Percentiles rank a stretch among this genome's conserved stretches.
These are phyloP conservation scores for Haemorhous mexicanus DNA, from an alignment of 2,113 vertebrate species.

Conservation along the genomic window DNA sequence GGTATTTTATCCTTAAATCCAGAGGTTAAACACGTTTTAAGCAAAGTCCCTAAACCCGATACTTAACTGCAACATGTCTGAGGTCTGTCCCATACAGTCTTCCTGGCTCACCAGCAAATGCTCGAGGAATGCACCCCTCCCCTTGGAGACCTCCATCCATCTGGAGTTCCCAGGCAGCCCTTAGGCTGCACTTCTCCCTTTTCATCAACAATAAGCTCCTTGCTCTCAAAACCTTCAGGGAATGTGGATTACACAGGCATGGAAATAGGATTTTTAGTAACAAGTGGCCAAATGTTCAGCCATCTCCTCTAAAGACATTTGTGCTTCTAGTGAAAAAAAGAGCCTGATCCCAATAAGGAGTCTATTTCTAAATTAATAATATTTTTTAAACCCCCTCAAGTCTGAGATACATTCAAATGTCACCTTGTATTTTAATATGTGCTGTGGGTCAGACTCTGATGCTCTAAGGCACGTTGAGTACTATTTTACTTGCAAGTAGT, in stretches of 20 bases:
- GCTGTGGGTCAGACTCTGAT: conserved; percentile 14
- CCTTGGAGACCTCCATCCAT: neutral
- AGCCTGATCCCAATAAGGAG: conserved; percentile 4
- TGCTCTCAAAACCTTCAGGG: conserved; percentile 40
- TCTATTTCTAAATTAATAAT: conserved; percentile 52
- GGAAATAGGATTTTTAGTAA: conserved; percentile 56
- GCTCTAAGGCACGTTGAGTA: conserved; percentile 11
- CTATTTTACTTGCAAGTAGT: conserved; percentile 38
- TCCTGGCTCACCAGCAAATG: conserved; percentile 17
- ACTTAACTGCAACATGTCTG: neutral
- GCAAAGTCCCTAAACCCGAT: neutral
- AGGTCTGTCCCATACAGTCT: neutral
- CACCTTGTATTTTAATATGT: no score
- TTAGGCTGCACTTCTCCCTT: conserved; percentile 13
- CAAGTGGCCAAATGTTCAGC: conserved; percentile 48
- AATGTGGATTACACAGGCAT: conserved; percentile 17
- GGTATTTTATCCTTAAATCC: conserved; percentile 46
- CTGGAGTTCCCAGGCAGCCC: conserved; percentile 24
- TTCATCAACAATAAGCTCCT: conserved; percentile 42
- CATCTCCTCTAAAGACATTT: conserved; percentile 9
- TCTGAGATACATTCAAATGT: conserved; percentile 30
- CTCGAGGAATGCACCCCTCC: neutral
- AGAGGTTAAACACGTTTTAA: conserved; percentile 23
- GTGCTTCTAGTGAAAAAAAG: neutral
- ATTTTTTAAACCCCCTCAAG: neutral